phyloP scores from a whole-genome alignment of 1,140 invertebrate species.

The Limonius californicus region DNA sequence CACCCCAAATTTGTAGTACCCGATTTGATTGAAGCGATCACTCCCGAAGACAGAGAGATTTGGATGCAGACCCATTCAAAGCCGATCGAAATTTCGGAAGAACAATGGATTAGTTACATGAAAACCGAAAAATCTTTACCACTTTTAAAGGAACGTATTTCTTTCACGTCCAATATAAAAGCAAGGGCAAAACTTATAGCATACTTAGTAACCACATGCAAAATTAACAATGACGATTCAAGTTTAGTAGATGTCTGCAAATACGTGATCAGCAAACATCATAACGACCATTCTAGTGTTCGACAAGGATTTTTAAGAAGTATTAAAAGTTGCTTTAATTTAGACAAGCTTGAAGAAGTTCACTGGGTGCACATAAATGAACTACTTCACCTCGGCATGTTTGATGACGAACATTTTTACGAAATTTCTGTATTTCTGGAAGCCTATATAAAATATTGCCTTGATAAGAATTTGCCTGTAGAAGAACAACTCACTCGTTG shows the following conservation, averaged over 20 bases:
- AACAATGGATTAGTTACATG: not conserved
- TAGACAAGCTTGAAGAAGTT: not conserved
- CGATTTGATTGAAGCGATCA: not conserved
- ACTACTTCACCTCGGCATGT: not conserved
- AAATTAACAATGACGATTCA: not conserved
- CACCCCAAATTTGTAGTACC: too few relatives aligned
- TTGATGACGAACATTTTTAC: not conserved
- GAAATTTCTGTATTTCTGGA: not conserved
- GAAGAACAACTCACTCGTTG: not conserved
- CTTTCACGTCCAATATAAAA: not conserved
- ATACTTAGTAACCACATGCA: not conserved
- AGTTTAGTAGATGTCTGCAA: not conserved
- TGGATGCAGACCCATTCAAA: not conserved
- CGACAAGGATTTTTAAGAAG: not conserved
- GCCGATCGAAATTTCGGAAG: not conserved
- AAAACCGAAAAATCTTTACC: not conserved
- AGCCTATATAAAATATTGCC: not conserved
- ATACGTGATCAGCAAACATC: not conserved
- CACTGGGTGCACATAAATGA: not conserved
- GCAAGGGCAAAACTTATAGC: not conserved
- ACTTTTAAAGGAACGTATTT: not conserved
- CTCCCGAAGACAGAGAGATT: not conserved
- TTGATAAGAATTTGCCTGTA: not conserved
- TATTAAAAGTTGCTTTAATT: not conserved
- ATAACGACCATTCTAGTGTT: not conserved